A percentile compares a stretch with the other conserved stretches of the same genome.
phyloP scores from a whole-genome alignment of 1,140 invertebrate species.

The Ephestia elutella region DNA sequence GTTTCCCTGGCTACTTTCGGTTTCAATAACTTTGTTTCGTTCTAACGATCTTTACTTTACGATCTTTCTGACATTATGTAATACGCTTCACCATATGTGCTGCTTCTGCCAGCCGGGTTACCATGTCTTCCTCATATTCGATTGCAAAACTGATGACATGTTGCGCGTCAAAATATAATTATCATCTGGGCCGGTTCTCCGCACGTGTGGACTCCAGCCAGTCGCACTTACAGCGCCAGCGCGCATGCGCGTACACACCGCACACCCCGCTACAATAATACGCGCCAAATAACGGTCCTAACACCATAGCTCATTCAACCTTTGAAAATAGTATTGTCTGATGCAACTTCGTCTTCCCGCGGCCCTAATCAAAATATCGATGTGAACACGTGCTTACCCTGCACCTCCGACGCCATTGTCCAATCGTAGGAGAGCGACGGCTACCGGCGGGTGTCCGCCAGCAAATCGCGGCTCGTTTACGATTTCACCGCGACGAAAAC shows the following conservation, averaged over 20 bases:
- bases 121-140: constrained; percentile 20
- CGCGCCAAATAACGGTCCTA: constrained; percentile 4
- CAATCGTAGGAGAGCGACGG: constrained; percentile 72
- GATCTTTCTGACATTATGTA: not conserved
- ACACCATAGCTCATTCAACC: constrained; percentile 25
- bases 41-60: not conserved
- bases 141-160: constrained; percentile 31
- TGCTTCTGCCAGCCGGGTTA: not conserved
- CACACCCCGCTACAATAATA: not conserved
- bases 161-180: constrained; percentile 35
- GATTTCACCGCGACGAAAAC: constrained; percentile 59
- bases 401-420: constrained; percentile 50
- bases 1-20: not conserved
- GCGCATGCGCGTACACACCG: constrained; percentile 35
- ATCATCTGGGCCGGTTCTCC: constrained; percentile 40
- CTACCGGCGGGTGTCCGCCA: constrained; percentile 66
- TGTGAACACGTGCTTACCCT: constrained; percentile 57
- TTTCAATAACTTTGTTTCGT: not conserved
- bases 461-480: constrained; percentile 72
- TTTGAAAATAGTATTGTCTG: constrained; percentile 20
- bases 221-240: constrained; percentile 29
- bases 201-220: constrained; percentile 40
- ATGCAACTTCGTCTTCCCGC: constrained; percentile 57
- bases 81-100: not conserved
- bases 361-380: constrained; percentile 26